Conservation (phyloP, 2,888 invertebrate genomes). For the Platypus cylindrus region DNA sequence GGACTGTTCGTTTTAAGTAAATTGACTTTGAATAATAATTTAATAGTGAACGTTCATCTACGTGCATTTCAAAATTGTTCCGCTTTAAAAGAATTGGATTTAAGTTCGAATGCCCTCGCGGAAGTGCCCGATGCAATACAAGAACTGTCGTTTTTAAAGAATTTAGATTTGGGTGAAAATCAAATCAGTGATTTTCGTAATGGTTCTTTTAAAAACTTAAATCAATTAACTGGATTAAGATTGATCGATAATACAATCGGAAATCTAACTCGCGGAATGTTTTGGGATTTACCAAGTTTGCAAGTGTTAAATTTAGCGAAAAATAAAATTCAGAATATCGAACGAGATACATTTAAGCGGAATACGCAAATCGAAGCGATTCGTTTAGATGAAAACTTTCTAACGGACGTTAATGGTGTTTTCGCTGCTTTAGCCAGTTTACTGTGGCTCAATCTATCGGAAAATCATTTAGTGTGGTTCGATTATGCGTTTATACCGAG, state of each 20-base stretch:
- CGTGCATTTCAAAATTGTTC: constrained; percentile 80
- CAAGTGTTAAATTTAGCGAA: constrained; percentile 81
- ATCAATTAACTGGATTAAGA: constrained; percentile 75
- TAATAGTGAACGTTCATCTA: constrained; percentile 63
- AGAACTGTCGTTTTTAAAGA: constrained; percentile 71
- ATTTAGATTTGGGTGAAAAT: constrained; percentile 85
- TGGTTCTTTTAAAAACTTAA: constrained; percentile 72
- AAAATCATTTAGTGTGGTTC: constrained; percentile 86
- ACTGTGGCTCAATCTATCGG: constrained; percentile 77
- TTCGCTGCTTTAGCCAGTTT: constrained; percentile 76
- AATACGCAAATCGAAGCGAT: constrained; percentile 76
- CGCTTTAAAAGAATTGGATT: constrained; percentile 75
- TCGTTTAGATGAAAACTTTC: constrained; percentile 74
- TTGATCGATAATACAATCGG: constrained; percentile 84
- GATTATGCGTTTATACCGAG: constrained; percentile 86
- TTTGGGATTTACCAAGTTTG: constrained; percentile 71
- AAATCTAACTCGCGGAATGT: constrained; percentile 72
- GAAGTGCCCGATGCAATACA: constrained; percentile 73
- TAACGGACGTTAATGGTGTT: constrained; percentile 81
- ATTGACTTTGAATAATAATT: constrained; percentile 74
- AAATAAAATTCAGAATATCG: constrained; percentile 77
- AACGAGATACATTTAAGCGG: constrained; percentile 69
- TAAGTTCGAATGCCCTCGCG: constrained; percentile 74
- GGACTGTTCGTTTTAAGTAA: constrained; percentile 73
- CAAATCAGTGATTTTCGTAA: constrained; percentile 72